Percentiles rank a stretch among this genome's conserved stretches.
Conservation (phyloP, 2,888 invertebrate species). For the Drosophila villosipedis region DNA sequence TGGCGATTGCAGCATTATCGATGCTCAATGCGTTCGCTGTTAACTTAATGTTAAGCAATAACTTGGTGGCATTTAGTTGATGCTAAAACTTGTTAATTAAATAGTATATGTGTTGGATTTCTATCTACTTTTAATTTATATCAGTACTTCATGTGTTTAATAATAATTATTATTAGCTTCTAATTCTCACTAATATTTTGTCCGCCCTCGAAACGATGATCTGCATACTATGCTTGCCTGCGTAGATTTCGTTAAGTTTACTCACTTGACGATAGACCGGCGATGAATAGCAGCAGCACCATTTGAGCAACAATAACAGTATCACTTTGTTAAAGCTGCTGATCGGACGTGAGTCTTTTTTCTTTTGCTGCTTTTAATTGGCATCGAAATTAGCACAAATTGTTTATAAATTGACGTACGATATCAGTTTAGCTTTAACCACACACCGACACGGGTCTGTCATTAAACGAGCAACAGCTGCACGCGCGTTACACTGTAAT, state of each 20-base stretch:
- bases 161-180: neutral
- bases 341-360: conserved; percentile 46
- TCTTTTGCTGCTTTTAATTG: conserved; percentile 13
- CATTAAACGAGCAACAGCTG: conserved; percentile 16
- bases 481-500: conserved; percentile 36
- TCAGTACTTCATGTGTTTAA: neutral
- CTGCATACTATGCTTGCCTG: conserved; percentile 20
- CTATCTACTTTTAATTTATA: neutral
- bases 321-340: conserved; percentile 45
- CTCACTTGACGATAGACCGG: conserved; percentile 23
- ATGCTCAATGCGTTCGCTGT: conserved; percentile 4
- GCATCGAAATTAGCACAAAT: conserved; percentile 21
- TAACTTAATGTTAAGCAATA: neutral
- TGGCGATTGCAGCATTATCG: conserved; percentile 22
- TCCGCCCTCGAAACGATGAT: neutral
- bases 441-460: conserved; percentile 16
- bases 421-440: conserved; percentile 44
- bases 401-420: conserved; percentile 35
- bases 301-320: conserved; percentile 54
- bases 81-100: neutral
- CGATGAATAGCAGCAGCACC: conserved; percentile 23
- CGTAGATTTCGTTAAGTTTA: conserved; percentile 26
- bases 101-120: neutral
- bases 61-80: neutral
- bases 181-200: neutral